Percentiles rank a stretch among this genome's conserved stretches.
These are phyloP conservation scores for Agapornis canus DNA, from an alignment of 2,797 vertebrate genomes.

Conservation along the genomic window DNA sequence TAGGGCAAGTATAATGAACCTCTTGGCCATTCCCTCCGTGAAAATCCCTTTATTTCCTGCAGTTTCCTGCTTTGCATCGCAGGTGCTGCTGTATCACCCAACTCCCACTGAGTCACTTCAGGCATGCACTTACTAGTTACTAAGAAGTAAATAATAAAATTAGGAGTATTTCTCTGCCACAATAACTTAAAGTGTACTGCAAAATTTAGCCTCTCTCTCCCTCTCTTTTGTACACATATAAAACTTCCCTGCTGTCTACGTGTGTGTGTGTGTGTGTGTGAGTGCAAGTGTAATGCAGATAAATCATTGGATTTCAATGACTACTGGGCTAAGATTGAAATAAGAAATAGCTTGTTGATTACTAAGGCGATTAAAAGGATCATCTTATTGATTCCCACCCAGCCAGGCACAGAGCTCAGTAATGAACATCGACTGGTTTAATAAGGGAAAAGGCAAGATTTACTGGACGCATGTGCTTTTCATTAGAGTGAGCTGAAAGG, in stretches of 20 bases:
- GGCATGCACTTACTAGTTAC: neutral
- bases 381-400: slow-evolving; percentile 79
- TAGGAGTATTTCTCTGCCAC: neutral
- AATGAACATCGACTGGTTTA: slow-evolving; percentile 79
- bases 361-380: slow-evolving; percentile 79
- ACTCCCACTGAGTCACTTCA: neutral
- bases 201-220: slow-evolving; percentile 11
- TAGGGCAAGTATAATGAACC: neutral
- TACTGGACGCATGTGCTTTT: slow-evolving; percentile 84
- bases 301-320: slow-evolving; percentile 66
- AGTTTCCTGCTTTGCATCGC: neutral
- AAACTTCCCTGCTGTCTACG: neutral
- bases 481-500: slow-evolving; percentile 81
- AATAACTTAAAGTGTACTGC: neutral
- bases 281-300: slow-evolving; percentile 27
- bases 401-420: slow-evolving; percentile 74
- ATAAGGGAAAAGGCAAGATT: slow-evolving; percentile 79
- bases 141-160: slow-evolving; percentile 22
- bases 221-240: neutral
- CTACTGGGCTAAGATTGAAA: slow-evolving; percentile 53
- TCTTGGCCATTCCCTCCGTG: neutral
- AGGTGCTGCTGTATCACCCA: neutral
- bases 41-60: neutral
- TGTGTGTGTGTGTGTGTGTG: neutral
- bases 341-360: slow-evolving; percentile 78